Evolutionary conservation across 1,140 invertebrate genomes (phyloP).

Genomic region (Drosophila ambigua): DNA sequence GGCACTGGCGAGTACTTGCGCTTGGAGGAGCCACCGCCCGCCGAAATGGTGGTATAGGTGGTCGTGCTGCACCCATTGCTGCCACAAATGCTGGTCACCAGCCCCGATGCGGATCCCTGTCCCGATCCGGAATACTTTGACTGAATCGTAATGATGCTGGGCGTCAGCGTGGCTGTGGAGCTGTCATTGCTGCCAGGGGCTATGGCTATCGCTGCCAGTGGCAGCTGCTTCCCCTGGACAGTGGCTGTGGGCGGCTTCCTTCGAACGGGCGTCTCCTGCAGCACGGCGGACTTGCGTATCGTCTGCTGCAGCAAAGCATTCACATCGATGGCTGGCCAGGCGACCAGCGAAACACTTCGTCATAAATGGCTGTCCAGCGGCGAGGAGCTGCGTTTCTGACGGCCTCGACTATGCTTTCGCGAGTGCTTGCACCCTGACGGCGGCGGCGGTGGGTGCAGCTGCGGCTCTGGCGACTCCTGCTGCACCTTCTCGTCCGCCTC

Average conservation of each 20-base stretch:
- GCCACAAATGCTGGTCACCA: constrained; percentile 55
- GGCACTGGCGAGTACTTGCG: constrained; percentile 55
- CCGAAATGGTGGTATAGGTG: constrained; percentile 44
- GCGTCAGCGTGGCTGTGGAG: constrained; percentile 74
- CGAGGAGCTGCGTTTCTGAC: constrained; percentile 60
- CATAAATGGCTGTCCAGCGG: constrained; percentile 77
- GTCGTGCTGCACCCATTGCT: constrained; percentile 49
- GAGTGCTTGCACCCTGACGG: constrained; percentile 47
- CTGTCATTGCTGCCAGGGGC: constrained; percentile 71
- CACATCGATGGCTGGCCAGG: constrained; percentile 83
- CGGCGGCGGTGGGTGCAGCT: constrained; percentile 3
- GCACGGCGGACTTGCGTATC: constrained; percentile 72
- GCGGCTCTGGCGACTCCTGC: constrained; percentile 15
- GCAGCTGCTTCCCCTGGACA: neutral
- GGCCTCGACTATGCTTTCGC: constrained; percentile 58
- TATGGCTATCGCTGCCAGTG: constrained; percentile 13
- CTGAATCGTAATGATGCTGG: constrained; percentile 64
- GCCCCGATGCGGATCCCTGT: constrained; percentile 37
- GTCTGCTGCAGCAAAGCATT: constrained; percentile 82
- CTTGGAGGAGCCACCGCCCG: constrained; percentile 23
- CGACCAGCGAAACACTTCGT: constrained; percentile 84
- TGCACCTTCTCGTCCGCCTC: constrained; percentile 12
- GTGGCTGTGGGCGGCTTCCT: constrained; percentile 13
- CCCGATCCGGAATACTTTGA: constrained; percentile 61
- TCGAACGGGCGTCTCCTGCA: constrained; percentile 65